Percentiles rank a stretch among this genome's conserved stretches.
phyloP scores from a whole-genome alignment of 2,113 vertebrate genomes.

The Carassius carassius region DNA sequence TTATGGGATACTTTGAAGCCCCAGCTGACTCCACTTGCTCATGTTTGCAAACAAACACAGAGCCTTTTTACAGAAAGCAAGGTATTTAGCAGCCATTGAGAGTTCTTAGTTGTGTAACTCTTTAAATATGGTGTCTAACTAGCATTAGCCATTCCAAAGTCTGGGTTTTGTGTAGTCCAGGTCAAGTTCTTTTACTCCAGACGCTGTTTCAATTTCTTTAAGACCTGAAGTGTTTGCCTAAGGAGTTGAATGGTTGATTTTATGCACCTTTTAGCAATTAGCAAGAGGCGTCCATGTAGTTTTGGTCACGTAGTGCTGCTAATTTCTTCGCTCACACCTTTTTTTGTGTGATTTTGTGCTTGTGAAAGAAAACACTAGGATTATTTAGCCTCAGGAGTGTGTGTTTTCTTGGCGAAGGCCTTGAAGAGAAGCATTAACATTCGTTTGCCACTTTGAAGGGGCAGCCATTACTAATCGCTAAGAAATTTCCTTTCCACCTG shows the following conservation, averaged over 20 bases:
- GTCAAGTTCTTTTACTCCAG: slow-evolving; percentile 20
- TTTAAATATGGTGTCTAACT: not conserved
- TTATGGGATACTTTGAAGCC: slow-evolving; percentile 55
- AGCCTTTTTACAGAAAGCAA: slow-evolving; percentile 57
- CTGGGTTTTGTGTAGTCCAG: slow-evolving; percentile 1
- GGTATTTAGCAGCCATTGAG: slow-evolving; percentile 45
- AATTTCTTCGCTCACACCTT: slow-evolving; percentile 21
- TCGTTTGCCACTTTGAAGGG: slow-evolving; percentile 69
- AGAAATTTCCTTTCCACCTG: slow-evolving; percentile 75
- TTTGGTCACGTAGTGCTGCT: not conserved
- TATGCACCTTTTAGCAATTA: slow-evolving; percentile 5
- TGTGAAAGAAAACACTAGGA: slow-evolving; percentile 65
- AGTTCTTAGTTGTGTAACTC: slow-evolving; percentile 4
- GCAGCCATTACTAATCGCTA: slow-evolving; percentile 75
- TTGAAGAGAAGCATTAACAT: slow-evolving; percentile 66
- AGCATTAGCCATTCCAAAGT: not conserved
- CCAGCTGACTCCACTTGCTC: slow-evolving; percentile 56
- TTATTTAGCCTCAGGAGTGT: slow-evolving; percentile 70
- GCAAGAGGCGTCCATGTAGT: not conserved
- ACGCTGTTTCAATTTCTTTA: not conserved
- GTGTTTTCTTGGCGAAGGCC: slow-evolving; percentile 57
- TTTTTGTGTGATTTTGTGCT: slow-evolving; percentile 55
- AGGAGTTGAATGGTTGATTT: not conserved
- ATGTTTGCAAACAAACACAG: slow-evolving; percentile 64
- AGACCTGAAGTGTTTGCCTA: not conserved